phyloP scores from a whole-genome alignment of 2,888 invertebrate genomes.

The Creontiades dilutus region DNA sequence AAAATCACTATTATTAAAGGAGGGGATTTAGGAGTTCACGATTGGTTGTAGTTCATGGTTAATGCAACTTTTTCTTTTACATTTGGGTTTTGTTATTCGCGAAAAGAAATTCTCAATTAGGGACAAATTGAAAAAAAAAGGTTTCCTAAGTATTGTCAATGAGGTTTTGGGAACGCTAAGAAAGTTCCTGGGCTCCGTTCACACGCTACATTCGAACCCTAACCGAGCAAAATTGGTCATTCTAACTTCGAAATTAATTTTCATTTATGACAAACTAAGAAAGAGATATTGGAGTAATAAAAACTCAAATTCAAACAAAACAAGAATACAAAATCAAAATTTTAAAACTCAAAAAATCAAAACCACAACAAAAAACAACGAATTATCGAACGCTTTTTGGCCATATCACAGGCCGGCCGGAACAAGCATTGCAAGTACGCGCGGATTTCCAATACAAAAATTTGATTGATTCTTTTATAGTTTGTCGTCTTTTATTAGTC shows the following conservation, averaged over 20 bases:
- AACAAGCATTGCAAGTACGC: slow-evolving; percentile 4
- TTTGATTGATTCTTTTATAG: slow-evolving; percentile 10
- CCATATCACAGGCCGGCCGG: slow-evolving; percentile 17
- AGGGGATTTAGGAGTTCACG: slow-evolving; percentile 15
- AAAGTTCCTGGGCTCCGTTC: slow-evolving; percentile 59
- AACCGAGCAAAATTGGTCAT: neutral
- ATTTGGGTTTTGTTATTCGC: neutral
- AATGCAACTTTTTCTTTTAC: neutral
- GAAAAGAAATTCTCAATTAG: neutral
- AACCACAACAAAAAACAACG: slow-evolving; percentile 34
- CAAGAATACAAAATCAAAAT: slow-evolving; percentile 8
- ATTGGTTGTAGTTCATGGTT: neutral
- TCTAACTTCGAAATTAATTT: neutral
- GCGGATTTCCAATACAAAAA: neutral
- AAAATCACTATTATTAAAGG: neutral
- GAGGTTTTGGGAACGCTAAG: slow-evolving; percentile 43
- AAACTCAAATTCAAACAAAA: slow-evolving; percentile 41
- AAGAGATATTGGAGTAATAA: slow-evolving; percentile 51
- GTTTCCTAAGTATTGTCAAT: slow-evolving; percentile 64
- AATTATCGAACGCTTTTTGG: neutral
- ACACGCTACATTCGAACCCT: slow-evolving; percentile 45
- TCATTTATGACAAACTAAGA: slow-evolving; percentile 22
- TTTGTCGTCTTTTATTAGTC: neutral
- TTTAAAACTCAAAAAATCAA: slow-evolving; percentile 22
- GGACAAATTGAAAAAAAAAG: neutral